phyloP scores from a whole-genome alignment of 2,888 invertebrate species.

The Torymus tubicola region DNA sequence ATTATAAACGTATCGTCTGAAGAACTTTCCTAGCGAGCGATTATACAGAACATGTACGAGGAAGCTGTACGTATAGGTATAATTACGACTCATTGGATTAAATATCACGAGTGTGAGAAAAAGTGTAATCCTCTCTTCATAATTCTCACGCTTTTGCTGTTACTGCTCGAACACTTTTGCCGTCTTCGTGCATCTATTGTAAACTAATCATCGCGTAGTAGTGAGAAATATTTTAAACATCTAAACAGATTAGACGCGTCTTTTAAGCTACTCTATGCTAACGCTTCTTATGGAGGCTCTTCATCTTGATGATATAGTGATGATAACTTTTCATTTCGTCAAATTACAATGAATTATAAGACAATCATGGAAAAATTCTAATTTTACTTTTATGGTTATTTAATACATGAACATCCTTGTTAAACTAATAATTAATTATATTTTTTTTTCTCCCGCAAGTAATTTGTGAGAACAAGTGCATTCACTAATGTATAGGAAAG shows the following conservation, averaged over 20 bases:
- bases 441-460: no score
- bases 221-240: slow-evolving; percentile 17
- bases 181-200: background rate
- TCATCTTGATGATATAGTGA: background rate
- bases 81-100: background rate
- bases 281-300: background rate
- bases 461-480: no score
- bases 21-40: background rate
- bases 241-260: background rate
- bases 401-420: no score
- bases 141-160: slow-evolving; percentile 18
- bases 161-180: slow-evolving; percentile 15
- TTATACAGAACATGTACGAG: no score
- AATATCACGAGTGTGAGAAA: slow-evolving; percentile 22
- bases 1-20: no score
- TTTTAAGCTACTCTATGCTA: background rate
- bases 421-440: no score
- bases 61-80: no score
- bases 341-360: no score
- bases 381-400: no score
- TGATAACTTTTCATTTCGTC: background rate
- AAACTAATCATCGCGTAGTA: background rate
- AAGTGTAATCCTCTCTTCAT: slow-evolving; percentile 1
- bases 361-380: no score
- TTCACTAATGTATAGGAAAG: background rate